phyloP scores from a whole-genome alignment of 2,888 invertebrate genomes.

The Drosophila maculinotata region DNA sequence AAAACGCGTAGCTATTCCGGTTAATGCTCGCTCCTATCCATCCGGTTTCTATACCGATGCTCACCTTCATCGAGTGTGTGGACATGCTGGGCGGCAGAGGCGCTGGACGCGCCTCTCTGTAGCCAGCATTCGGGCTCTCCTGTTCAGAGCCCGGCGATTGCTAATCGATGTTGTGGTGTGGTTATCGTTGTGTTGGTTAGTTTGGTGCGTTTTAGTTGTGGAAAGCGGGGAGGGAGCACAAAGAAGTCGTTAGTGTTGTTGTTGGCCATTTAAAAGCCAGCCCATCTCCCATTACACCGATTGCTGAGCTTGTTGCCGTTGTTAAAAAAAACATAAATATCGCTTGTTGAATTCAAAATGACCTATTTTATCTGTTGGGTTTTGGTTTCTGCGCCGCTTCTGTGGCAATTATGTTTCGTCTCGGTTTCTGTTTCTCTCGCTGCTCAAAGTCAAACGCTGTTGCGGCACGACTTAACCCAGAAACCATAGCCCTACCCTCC shows the following conservation, averaged over 20 bases:
- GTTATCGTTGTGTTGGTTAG: slow-evolving; percentile 32
- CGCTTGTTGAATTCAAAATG: slow-evolving; percentile 47
- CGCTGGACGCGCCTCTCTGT: slow-evolving; percentile 85
- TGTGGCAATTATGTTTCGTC: slow-evolving; percentile 53
- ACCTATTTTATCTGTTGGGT: slow-evolving; percentile 58
- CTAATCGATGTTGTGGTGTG: slow-evolving; percentile 58
- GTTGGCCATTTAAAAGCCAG: slow-evolving; percentile 4
- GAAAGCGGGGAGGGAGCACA: slow-evolving; percentile 13
- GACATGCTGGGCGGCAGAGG: slow-evolving; percentile 89
- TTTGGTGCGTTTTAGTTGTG: slow-evolving; percentile 27
- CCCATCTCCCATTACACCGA: slow-evolving; percentile 15
- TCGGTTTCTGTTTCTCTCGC: slow-evolving; percentile 31
- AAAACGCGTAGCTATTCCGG: slow-evolving; percentile 18
- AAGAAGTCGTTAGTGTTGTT: slow-evolving; percentile 35
- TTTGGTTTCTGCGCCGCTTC: slow-evolving; percentile 31
- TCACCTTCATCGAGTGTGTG: slow-evolving; percentile 90
- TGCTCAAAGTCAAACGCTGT: slow-evolving; percentile 68
- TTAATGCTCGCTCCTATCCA: not conserved
- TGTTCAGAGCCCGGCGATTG: slow-evolving; percentile 86
- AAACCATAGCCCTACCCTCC: slow-evolving; percentile 57
- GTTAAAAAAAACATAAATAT: not conserved
- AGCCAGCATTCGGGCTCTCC: slow-evolving; percentile 85
- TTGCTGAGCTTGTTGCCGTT: slow-evolving; percentile 24
- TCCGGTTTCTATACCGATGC: slow-evolving; percentile 34
- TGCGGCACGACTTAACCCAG: slow-evolving; percentile 70